A percentile compares a stretch with the other conserved stretches of the same genome.
phyloP scores from a whole-genome alignment of 2,888 invertebrate species.

The Caradrina kadenii region DNA sequence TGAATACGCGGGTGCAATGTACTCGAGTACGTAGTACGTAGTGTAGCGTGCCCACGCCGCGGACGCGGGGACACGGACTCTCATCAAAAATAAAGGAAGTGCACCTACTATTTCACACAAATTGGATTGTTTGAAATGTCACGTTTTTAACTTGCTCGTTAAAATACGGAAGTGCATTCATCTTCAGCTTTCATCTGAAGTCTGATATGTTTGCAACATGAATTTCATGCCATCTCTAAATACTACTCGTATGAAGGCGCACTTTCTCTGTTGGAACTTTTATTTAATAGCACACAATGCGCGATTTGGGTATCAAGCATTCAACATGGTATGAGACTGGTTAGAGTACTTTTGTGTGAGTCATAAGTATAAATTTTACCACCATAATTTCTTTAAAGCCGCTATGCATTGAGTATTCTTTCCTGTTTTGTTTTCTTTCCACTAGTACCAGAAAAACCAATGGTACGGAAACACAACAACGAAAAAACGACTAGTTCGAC shows the following conservation, averaged over 20 bases:
- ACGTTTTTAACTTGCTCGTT: conserved; percentile 45
- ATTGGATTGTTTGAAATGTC: conserved; percentile 58
- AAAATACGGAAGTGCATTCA: conserved; percentile 37
- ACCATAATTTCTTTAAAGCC: neutral
- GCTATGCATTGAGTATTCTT: neutral
- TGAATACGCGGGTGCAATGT: conserved; percentile 79
- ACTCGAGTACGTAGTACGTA: conserved; percentile 48
- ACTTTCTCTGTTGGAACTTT: neutral
- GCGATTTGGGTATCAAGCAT: neutral
- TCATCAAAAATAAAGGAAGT: conserved; percentile 62
- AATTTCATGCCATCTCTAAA: conserved; percentile 2
- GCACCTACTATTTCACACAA: conserved; percentile 57
- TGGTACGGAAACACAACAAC: conserved; percentile 19
- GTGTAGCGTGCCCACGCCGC: conserved; percentile 37
- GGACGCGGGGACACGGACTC: conserved; percentile 55
- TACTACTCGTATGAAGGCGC: neutral
- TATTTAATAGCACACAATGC: conserved; percentile 1
- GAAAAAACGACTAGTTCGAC: conserved; percentile 29
- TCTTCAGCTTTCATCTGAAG: conserved; percentile 22
- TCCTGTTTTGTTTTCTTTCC: conserved; percentile 8
- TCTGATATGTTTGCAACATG: conserved; percentile 5
- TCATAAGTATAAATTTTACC: neutral
- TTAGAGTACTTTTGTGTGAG: neutral
- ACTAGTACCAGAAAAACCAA: conserved; percentile 11
- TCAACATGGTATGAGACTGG: neutral